Conservation (phyloP, 2,888 invertebrate genomes). For the Drosophila melanocephala region DNA sequence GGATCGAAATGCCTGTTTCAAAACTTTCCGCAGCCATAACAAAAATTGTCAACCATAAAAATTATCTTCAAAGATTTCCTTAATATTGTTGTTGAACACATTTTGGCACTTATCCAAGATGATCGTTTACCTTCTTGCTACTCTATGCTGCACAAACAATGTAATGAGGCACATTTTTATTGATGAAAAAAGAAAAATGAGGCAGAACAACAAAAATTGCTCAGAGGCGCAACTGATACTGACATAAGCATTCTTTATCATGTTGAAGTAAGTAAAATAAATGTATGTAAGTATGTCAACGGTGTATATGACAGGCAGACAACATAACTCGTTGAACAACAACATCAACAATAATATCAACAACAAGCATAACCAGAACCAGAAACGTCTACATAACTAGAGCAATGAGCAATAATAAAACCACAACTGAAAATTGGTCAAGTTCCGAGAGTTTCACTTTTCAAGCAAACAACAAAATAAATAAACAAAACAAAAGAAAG, state of each 20-base stretch:
- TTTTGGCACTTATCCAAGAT: constrained; percentile 19
- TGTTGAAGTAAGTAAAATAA: constrained; percentile 55
- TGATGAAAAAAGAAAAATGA: constrained; percentile 69
- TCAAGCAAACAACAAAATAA: constrained; percentile 18
- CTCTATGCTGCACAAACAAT: constrained; percentile 16
- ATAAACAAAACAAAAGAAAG: constrained; percentile 14
- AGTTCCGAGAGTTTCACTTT: constrained; percentile 74
- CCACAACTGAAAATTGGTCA: constrained; percentile 41
- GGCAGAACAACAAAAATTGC: constrained; percentile 21
- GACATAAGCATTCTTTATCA: constrained; percentile 45
- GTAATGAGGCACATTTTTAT: constrained; percentile 52
- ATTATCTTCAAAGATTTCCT: not conserved
- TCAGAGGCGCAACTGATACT: constrained; percentile 23
- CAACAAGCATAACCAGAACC: constrained; percentile 10
- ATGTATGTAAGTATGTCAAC: constrained; percentile 75
- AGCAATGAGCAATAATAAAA: constrained; percentile 63
- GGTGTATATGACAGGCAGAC: constrained; percentile 60
- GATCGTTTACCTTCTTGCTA: constrained; percentile 24
- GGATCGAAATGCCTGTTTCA: not conserved
- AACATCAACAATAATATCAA: constrained; percentile 35
- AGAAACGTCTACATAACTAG: constrained; percentile 54
- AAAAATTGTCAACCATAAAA: not conserved
- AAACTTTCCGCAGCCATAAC: not conserved
- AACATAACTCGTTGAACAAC: constrained; percentile 57
- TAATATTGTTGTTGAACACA: not conserved